A percentile compares a stretch with the other conserved stretches of the same genome.
Evolutionary conservation across 1,140 invertebrate species (phyloP).

Genomic region (Watersipora subatra): DNA sequence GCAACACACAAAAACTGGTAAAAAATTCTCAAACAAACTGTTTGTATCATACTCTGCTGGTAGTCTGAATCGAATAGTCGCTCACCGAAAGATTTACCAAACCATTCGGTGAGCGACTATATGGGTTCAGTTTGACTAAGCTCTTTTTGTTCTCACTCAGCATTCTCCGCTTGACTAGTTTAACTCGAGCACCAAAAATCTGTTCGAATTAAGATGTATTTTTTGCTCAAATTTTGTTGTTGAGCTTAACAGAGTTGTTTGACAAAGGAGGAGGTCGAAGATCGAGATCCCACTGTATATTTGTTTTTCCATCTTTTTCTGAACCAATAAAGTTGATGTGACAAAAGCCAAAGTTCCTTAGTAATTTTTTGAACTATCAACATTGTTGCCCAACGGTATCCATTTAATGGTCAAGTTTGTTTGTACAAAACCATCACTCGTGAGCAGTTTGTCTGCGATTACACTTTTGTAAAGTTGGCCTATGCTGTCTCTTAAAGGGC

Average conservation of each 20-base stretch:
- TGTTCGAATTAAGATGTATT: background rate
- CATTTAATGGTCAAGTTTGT: background rate
- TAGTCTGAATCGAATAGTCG: no score
- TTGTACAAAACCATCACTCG: background rate
- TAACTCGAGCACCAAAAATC: background rate
- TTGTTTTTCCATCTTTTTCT: background rate
- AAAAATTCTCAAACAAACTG: no score
- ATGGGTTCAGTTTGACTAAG: no score
- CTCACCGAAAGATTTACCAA: no score
- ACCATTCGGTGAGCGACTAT: no score
- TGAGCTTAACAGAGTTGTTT: background rate
- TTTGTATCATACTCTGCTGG: no score
- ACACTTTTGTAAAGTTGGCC: no score
- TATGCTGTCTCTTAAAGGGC: no score
- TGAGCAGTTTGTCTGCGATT: no score
- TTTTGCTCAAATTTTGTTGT: background rate
- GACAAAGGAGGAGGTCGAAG: background rate
- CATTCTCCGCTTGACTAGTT: no score
- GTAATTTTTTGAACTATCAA: conserved; percentile 2
- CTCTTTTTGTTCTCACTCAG: no score
- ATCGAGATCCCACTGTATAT: background rate
- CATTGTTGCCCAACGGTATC: background rate
- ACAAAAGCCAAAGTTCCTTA: background rate
- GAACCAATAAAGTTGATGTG: background rate
- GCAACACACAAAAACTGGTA: no score